A percentile compares a stretch with the other conserved stretches of the same genome.
Evolutionary conservation across 2,113 vertebrate species (phyloP).

Genomic region (Serilophus lunatus): DNA sequence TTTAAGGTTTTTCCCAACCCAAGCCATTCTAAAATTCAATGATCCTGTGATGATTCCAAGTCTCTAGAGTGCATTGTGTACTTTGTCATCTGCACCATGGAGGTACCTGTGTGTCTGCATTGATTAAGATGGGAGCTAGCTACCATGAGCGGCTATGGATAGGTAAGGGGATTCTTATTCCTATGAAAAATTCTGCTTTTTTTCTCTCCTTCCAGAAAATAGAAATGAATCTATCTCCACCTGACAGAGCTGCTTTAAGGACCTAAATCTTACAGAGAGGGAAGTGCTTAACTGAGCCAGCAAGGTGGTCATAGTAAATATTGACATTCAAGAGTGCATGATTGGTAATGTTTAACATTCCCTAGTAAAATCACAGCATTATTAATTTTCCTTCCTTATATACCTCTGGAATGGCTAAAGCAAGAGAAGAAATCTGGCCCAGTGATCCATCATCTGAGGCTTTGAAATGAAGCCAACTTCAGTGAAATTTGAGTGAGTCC

Average conservation of each 20-base stretch:
- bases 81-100: too few species aligned
- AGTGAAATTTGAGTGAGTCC: slow-evolving; percentile 30
- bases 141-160: neutral
- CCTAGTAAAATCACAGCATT: slow-evolving; percentile 22
- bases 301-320: neutral
- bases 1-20: neutral
- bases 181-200: neutral
- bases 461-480: slow-evolving; percentile 31
- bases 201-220: neutral
- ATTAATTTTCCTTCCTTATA: slow-evolving; percentile 28
- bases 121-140: neutral
- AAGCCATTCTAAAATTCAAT: neutral
- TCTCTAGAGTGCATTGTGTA: neutral
- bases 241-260: neutral
- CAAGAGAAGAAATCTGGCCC: slow-evolving; percentile 26
- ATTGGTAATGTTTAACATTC: neutral
- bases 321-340: neutral
- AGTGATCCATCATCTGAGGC: neutral
- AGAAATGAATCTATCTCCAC: neutral
- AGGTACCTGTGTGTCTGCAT: neutral
- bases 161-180: neutral
- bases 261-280: neutral
- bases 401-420: slow-evolving; percentile 9
- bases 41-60: neutral
- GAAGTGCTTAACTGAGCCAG: neutral